These are phyloP conservation scores for Scyliorhinus canicula DNA, from an alignment of 2,797 vertebrate genomes.

Conservation along the genomic window DNA sequence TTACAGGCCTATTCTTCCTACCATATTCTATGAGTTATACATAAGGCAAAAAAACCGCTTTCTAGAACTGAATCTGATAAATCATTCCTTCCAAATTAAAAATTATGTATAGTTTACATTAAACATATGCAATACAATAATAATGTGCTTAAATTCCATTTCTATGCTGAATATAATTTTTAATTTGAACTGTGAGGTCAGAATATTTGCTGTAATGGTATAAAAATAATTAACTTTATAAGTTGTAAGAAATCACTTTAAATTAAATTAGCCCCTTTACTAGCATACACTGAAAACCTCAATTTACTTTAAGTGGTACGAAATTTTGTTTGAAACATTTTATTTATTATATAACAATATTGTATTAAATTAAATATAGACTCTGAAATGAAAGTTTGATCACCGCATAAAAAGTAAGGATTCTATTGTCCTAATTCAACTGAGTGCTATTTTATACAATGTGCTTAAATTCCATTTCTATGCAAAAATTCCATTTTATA, in stretches of 20 bases:
- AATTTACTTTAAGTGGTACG: background rate
- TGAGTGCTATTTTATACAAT: too few relatives aligned
- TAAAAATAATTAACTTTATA: constrained; percentile 31
- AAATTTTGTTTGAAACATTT: too few relatives aligned
- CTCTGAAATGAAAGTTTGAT: background rate
- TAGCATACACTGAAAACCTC: constrained; percentile 1
- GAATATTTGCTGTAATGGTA: background rate
- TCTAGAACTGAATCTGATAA: background rate
- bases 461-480: too few relatives aligned
- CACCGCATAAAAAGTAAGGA: background rate
- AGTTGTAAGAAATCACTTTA: background rate
- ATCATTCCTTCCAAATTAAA: background rate
- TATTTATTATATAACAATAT: background rate
- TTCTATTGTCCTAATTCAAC: background rate
- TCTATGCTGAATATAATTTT: background rate
- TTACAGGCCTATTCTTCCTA: background rate
- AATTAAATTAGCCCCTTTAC: background rate
- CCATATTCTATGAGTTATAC: background rate
- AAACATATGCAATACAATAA: background rate
- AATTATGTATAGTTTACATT: background rate
- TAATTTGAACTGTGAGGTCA: background rate
- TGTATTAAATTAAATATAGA: background rate
- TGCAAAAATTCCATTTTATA: too few relatives aligned
- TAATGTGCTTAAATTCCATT: background rate
- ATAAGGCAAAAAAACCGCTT: background rate